phyloP scores from a whole-genome alignment of 2,888 invertebrate species.

The Spodoptera exigua region DNA sequence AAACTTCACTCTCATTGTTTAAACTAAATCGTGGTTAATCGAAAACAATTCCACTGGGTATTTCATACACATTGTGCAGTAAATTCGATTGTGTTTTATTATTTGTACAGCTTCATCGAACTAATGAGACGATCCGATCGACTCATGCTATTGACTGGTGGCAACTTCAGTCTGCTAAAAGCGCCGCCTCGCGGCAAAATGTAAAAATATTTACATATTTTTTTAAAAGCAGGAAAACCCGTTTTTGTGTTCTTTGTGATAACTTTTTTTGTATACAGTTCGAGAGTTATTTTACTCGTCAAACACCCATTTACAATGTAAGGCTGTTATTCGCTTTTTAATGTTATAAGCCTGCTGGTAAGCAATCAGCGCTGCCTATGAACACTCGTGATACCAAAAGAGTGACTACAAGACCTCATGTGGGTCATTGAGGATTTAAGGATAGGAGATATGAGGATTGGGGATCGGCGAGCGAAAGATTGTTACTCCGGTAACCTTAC shows the following conservation, averaged over 20 bases:
- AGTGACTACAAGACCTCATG: too few species aligned
- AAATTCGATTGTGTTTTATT: constrained; percentile 33
- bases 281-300: too few species aligned
- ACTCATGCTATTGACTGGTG: constrained; percentile 23
- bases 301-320: too few species aligned
- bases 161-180: constrained; percentile 42
- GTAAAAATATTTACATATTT: constrained; percentile 8
- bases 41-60: constrained; percentile 12
- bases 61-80: constrained; percentile 34
- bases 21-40: not conserved
- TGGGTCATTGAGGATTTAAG: too few species aligned
- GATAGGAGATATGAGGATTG: too few species aligned
- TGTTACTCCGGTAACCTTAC: too few species aligned
- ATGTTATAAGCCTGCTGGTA: too few species aligned
- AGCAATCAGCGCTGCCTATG: too few species aligned
- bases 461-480: too few species aligned
- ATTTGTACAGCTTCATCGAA: constrained; percentile 39
- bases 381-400: too few species aligned
- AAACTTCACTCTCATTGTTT: constrained; percentile 48
- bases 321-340: too few species aligned
- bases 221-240: constrained; percentile 15
- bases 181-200: constrained; percentile 38
- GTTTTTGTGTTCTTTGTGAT: constrained; percentile 19
- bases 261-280: too few species aligned
- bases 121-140: constrained; percentile 44